Conservation (phyloP, 2,113 vertebrate species). For the Hippocampus abdominalis region DNA sequence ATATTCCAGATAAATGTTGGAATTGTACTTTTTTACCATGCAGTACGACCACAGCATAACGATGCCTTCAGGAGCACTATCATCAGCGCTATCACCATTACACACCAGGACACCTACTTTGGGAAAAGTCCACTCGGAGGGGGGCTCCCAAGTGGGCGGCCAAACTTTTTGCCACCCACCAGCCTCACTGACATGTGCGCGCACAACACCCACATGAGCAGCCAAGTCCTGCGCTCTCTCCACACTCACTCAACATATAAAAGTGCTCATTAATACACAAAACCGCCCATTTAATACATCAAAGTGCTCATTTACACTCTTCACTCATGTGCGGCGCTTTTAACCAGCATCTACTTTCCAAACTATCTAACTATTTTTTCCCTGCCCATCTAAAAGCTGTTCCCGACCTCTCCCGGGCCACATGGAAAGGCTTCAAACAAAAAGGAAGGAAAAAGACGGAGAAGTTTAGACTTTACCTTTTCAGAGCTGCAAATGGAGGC, state of each 20-base stretch:
- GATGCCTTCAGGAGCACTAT: neutral
- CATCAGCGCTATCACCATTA: neutral
- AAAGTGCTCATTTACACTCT: constrained; percentile 1
- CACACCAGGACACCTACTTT: neutral
- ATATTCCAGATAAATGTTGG: too few species aligned
- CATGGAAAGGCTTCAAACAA: neutral
- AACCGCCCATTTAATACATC: neutral
- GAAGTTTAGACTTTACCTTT: neutral
- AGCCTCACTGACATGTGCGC: constrained; percentile 7
- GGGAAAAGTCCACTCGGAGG: constrained; percentile 16
- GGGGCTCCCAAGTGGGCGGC: constrained; percentile 29
- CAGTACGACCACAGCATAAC: neutral
- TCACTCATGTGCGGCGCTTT: neutral
- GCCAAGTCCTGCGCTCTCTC: constrained; percentile 16
- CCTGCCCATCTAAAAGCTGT: constrained; percentile 7
- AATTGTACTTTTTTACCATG: neutral
- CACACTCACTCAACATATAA: constrained; percentile 5
- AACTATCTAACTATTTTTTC: neutral
- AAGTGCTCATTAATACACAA: constrained; percentile 4
- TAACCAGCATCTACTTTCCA: neutral
- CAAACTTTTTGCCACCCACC: constrained; percentile 30
- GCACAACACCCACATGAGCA: constrained; percentile 37
- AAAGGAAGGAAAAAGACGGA: neutral
- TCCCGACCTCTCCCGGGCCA: neutral
- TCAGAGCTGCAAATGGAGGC: neutral